Evolutionary conservation across 2,113 vertebrate species (phyloP).

Genomic region (Herpetotheres cachinnans): DNA sequence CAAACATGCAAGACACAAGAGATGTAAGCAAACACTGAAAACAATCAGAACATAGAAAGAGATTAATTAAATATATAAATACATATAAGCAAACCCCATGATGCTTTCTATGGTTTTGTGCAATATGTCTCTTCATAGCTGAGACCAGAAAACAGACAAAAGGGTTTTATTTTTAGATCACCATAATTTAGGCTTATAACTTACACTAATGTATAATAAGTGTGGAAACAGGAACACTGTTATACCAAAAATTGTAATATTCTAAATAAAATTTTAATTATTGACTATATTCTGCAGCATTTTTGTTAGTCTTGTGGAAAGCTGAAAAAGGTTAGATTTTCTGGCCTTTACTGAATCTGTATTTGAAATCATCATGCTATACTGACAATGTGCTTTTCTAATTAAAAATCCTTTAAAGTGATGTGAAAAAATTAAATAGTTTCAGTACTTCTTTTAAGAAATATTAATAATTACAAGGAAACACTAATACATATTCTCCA

Average conservation of each 20-base stretch:
- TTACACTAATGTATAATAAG: conserved; percentile 14
- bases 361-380: conserved; percentile 32
- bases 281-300: conserved; percentile 32
- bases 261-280: conserved; percentile 63
- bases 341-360: conserved; percentile 36
- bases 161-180: conserved; percentile 26
- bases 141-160: conserved; percentile 28
- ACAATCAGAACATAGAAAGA: background rate
- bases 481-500: background rate
- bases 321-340: conserved; percentile 14
- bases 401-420: conserved; percentile 26
- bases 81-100: background rate
- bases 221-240: conserved; percentile 31
- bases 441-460: background rate
- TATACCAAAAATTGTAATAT: conserved; percentile 37
- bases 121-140: background rate
- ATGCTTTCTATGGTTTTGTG: conserved; percentile 41
- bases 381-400: conserved; percentile 9
- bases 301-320: conserved; percentile 56
- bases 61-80: background rate
- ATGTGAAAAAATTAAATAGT: background rate
- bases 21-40: conserved; percentile 12
- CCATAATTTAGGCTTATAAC: background rate
- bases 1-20: conserved; percentile 29
- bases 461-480: background rate